Percentiles rank a stretch among this genome's conserved stretches.
Evolutionary conservation across 2,888 invertebrate genomes (phyloP).

Genomic region (Laspeyria flexula): DNA sequence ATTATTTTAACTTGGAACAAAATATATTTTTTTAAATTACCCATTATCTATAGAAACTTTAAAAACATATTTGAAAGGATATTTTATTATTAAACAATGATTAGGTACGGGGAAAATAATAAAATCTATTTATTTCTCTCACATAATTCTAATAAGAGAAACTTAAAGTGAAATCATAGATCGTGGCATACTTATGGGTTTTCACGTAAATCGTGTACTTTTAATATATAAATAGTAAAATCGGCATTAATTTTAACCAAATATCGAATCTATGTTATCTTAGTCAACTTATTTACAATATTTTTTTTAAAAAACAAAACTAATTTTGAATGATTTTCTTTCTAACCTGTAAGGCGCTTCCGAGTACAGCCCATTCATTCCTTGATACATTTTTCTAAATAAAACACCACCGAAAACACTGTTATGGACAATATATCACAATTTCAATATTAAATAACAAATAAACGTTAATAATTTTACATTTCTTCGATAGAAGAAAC

Average conservation of each 20-base stretch:
- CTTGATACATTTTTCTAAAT: conserved; percentile 68
- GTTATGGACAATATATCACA: conserved; percentile 46
- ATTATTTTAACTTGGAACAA: too few species aligned
- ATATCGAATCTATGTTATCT: neutral
- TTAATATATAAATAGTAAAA: conserved; percentile 2
- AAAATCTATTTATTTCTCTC: conserved; percentile 1
- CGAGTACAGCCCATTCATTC: conserved; percentile 77
- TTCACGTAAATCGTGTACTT: conserved; percentile 11
- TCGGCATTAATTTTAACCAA: conserved; percentile 5
- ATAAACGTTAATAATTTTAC: conserved; percentile 45
- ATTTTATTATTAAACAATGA: neutral
- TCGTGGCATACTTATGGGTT: conserved; percentile 41
- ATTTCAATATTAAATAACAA: conserved; percentile 34
- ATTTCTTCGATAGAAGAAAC: conserved; percentile 59
- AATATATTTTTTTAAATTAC: too few species aligned
- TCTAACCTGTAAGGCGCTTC: conserved; percentile 80
- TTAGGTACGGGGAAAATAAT: neutral
- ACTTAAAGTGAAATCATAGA: conserved; percentile 47
- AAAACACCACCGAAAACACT: conserved; percentile 45
- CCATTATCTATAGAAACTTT: too few species aligned
- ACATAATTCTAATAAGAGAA: conserved; percentile 42
- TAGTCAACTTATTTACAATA: conserved; percentile 9
- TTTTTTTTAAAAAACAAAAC: conserved; percentile 18
- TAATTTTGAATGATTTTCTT: conserved; percentile 21
- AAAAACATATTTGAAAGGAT: neutral